A percentile compares a stretch with the other conserved stretches of the same genome.
phyloP scores from a whole-genome alignment of 2,888 invertebrate species.

The Unio pictorum region DNA sequence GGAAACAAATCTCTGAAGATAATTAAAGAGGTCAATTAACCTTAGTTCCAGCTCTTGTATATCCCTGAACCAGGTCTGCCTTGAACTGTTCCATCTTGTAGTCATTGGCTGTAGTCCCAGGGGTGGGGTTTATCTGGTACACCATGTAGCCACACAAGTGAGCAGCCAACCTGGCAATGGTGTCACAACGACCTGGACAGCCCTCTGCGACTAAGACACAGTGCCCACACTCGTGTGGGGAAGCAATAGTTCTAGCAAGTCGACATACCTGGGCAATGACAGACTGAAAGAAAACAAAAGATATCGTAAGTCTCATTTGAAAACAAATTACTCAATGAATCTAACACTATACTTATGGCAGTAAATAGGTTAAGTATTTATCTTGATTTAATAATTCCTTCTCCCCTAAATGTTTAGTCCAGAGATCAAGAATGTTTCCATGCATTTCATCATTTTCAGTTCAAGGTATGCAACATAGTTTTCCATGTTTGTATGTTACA shows the following conservation, averaged over 20 bases:
- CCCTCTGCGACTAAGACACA: conserved; percentile 68
- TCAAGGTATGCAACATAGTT: too few species aligned
- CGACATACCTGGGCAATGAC: conserved; percentile 68
- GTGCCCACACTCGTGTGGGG: conserved; percentile 69
- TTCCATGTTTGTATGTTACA: too few species aligned
- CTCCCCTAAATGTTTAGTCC: too few species aligned
- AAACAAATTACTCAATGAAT: too few species aligned
- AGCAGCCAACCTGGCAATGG: conserved; percentile 65
- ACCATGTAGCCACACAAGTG: conserved; percentile 67
- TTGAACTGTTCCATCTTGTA: conserved; percentile 67
- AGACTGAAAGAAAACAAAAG: conserved; percentile 40
- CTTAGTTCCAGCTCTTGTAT: conserved; percentile 69
- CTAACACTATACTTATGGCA: too few species aligned
- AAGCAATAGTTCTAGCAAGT: conserved; percentile 65
- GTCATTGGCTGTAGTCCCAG: conserved; percentile 35
- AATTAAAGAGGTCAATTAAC: conserved; percentile 38
- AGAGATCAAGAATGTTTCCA: too few species aligned
- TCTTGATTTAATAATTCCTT: too few species aligned
- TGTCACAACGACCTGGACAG: conserved; percentile 60
- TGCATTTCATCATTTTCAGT: too few species aligned
- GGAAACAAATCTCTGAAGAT: neutral
- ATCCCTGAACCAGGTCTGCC: conserved; percentile 66
- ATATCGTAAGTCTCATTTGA: neutral
- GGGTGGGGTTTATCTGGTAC: conserved; percentile 62
- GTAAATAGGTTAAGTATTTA: too few species aligned